phyloP scores from a whole-genome alignment of 2,888 invertebrate species.

The Watsonalla binaria region DNA sequence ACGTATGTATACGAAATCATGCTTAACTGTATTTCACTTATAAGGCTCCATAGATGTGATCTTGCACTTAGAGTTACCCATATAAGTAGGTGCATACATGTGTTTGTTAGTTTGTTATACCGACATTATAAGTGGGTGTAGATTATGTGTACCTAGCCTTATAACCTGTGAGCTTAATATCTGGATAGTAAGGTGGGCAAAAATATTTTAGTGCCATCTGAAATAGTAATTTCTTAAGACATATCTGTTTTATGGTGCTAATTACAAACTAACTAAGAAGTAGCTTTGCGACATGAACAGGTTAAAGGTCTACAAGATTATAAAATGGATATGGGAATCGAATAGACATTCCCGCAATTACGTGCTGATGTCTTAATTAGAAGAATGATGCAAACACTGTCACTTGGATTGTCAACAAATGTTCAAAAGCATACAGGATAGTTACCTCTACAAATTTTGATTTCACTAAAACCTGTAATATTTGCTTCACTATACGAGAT shows the following conservation, averaged over 20 bases:
- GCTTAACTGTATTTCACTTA: constrained; percentile 22
- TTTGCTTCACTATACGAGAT: constrained; percentile 26
- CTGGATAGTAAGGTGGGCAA: too few relatives aligned
- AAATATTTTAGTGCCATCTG: too few relatives aligned
- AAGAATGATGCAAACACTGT: constrained; percentile 22
- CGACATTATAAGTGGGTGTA: too few relatives aligned
- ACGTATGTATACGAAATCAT: constrained; percentile 36
- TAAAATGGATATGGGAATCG: too few relatives aligned
- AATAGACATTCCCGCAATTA: neutral
- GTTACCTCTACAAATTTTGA: constrained; percentile 50
- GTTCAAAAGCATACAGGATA: constrained; percentile 34
- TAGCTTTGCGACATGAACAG: too few relatives aligned
- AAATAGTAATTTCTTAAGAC: too few relatives aligned
- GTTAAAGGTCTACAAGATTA: too few relatives aligned
- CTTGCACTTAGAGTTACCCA: too few relatives aligned
- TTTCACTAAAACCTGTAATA: constrained; percentile 50
- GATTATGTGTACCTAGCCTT: too few relatives aligned
- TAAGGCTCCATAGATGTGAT: constrained; percentile 5
- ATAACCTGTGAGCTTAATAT: too few relatives aligned
- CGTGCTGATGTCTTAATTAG: constrained; percentile 17
- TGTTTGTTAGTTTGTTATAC: neutral
- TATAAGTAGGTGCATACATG: neutral
- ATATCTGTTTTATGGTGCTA: too few relatives aligned
- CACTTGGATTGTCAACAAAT: constrained; percentile 20
- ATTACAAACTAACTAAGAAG: too few relatives aligned